Percentiles rank a stretch among this genome's conserved stretches.
Conservation (phyloP, 2,888 invertebrate genomes). For the Orthosia gracilis region DNA sequence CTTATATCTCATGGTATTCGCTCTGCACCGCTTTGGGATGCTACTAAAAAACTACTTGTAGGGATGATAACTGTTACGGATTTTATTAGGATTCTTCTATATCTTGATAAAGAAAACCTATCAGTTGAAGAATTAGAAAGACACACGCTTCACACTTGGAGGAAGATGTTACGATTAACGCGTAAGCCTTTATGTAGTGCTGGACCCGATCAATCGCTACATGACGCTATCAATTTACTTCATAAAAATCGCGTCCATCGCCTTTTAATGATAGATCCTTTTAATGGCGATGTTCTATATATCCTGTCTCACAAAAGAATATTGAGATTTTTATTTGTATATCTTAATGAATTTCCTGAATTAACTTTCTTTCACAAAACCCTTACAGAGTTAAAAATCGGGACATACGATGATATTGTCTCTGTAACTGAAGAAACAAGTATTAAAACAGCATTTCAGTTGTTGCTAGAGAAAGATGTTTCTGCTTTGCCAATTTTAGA, state of each 20-base stretch:
- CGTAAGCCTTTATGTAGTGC: constrained; percentile 85
- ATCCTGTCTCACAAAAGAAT: constrained; percentile 89
- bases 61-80: constrained; percentile 90
- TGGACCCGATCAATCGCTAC: constrained; percentile 86
- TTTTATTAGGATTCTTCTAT: constrained; percentile 87
- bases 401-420: constrained; percentile 85
- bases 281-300: constrained; percentile 86
- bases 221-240: constrained; percentile 88
- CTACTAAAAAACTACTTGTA: constrained; percentile 84
- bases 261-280: constrained; percentile 85
- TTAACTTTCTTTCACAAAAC: constrained; percentile 88
- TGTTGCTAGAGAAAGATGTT: constrained; percentile 86
- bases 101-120: constrained; percentile 84
- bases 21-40: constrained; percentile 89
- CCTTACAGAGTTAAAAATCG: constrained; percentile 86
- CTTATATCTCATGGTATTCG: constrained; percentile 88
- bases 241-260: constrained; percentile 87
- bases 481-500: constrained; percentile 88
- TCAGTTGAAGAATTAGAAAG: constrained; percentile 87
- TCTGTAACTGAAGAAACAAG: constrained; percentile 85
- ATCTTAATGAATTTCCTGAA: constrained; percentile 89
- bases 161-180: constrained; percentile 84
- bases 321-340: constrained; percentile 87
- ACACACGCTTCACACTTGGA: constrained; percentile 88
- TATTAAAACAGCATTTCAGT: constrained; percentile 86